These are phyloP conservation scores for Craniophora ligustri DNA, from an alignment of 2,888 invertebrate genomes.

Conservation along the genomic window DNA sequence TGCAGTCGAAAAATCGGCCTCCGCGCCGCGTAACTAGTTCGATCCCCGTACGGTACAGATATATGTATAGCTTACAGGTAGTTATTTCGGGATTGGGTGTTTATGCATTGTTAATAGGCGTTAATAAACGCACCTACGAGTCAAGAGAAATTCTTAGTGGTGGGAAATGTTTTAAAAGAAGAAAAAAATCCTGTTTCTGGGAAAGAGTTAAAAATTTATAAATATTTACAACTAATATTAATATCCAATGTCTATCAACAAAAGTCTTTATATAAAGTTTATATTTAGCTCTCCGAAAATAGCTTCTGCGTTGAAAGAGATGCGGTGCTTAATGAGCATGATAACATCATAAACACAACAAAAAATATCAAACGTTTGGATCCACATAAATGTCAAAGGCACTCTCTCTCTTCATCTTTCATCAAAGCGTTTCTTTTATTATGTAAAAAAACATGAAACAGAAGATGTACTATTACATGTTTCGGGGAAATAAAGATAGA, in stretches of 20 bases:
- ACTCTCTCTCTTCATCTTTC: constrained; percentile 44
- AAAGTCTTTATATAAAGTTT: background rate
- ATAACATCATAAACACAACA: constrained; percentile 34
- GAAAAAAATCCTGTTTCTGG: too few relatives aligned
- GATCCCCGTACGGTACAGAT: too few relatives aligned
- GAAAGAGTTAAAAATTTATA: background rate
- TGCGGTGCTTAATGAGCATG: constrained; percentile 34
- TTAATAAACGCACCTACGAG: too few relatives aligned
- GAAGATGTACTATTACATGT: constrained; percentile 36
- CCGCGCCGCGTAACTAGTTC: too few relatives aligned
- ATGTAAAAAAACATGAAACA: constrained; percentile 44
- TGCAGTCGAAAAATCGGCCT: too few relatives aligned
- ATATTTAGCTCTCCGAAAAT: constrained; percentile 3
- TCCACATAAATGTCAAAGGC: constrained; percentile 58
- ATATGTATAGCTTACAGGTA: too few relatives aligned
- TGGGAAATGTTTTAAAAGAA: too few relatives aligned
- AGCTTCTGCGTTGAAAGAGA: constrained; percentile 3
- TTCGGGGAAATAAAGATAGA: constrained; percentile 35
- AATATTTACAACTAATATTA: background rate
- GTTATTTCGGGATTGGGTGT: too few relatives aligned
- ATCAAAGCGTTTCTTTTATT: constrained; percentile 51
- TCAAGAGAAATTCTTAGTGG: too few relatives aligned
- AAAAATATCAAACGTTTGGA: constrained; percentile 52
- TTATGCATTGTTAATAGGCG: too few relatives aligned
- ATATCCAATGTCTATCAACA: background rate